Evolutionary conservation across 2,888 invertebrate species (phyloP).

Genomic region (Macropis europaea): DNA sequence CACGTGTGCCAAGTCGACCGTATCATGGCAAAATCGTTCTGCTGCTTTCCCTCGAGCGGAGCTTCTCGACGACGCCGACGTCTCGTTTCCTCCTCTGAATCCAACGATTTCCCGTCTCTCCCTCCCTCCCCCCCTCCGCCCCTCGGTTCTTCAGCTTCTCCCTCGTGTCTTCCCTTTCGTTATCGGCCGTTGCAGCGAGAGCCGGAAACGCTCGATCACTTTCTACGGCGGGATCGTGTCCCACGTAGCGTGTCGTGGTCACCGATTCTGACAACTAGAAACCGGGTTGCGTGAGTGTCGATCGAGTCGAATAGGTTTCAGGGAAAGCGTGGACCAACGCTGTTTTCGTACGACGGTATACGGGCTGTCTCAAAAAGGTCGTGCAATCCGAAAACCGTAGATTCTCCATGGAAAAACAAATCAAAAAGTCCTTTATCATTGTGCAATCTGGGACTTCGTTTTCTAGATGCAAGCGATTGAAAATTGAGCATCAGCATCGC

Average conservation of each 20-base stretch:
- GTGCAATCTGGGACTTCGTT: no score
- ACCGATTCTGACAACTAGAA: constrained; percentile 49
- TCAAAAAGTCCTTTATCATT: no score
- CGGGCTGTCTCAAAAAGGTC: no score
- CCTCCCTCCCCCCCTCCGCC: background rate
- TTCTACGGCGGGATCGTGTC: constrained; percentile 55
- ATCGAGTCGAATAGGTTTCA: constrained; percentile 5
- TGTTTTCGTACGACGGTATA: no score
- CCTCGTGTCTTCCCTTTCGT: constrained; percentile 44
- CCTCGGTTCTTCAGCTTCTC: background rate
- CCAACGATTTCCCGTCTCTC: background rate
- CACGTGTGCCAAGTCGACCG: constrained; percentile 52
- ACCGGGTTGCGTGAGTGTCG: constrained; percentile 48
- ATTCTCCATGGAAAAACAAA: no score
- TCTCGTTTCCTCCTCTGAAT: background rate
- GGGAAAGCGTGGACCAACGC: no score
- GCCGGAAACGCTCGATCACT: constrained; percentile 56
- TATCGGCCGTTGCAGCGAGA: constrained; percentile 30
- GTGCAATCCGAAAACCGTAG: no score
- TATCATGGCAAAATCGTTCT: constrained; percentile 15
- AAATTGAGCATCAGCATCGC: no score
- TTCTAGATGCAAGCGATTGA: no score
- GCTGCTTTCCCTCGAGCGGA: constrained; percentile 35
- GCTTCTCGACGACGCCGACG: background rate
- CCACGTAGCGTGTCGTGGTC: constrained; percentile 44